These are phyloP conservation scores for Bombus difficillimus DNA, from an alignment of 1,140 invertebrate species.

Conservation along the genomic window DNA sequence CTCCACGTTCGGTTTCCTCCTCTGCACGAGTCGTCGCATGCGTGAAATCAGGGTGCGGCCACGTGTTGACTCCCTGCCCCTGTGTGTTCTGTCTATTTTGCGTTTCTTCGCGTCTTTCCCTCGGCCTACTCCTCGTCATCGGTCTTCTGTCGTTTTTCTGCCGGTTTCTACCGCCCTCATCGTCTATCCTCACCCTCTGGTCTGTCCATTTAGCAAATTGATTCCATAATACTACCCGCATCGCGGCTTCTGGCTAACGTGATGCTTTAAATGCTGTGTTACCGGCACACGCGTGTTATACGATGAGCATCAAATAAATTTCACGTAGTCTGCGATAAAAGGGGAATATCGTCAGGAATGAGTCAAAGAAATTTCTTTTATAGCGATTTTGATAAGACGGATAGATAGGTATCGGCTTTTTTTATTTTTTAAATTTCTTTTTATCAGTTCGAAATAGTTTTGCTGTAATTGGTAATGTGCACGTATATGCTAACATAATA, in stretches of 20 bases:
- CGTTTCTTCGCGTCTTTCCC: slow-evolving; percentile 34
- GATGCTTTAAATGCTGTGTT: slow-evolving; percentile 29
- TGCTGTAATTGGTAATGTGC: too few relatives aligned
- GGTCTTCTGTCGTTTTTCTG: slow-evolving; percentile 29
- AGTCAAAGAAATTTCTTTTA: not conserved
- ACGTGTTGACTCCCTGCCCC: slow-evolving; percentile 31
- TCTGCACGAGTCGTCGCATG: slow-evolving; percentile 58
- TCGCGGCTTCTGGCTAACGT: not conserved
- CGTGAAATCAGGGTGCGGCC: slow-evolving; percentile 70
- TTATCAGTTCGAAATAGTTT: too few relatives aligned
- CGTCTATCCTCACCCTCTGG: not conserved
- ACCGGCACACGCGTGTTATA: not conserved
- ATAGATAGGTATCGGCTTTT: not conserved
- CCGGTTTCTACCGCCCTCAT: not conserved
- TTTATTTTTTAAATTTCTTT: too few relatives aligned
- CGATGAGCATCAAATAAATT: slow-evolving; percentile 23
- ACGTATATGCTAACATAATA: too few relatives aligned
- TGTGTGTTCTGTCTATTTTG: slow-evolving; percentile 12
- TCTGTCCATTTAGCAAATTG: slow-evolving; percentile 72
- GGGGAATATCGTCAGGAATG: not conserved
- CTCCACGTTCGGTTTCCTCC: slow-evolving; percentile 46
- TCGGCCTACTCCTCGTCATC: not conserved
- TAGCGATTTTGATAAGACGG: not conserved
- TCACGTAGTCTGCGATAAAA: not conserved
- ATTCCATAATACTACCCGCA: slow-evolving; percentile 59